Evolutionary conservation across 2,797 vertebrate genomes (phyloP).

Genomic region (Emydoidea blandingii): DNA sequence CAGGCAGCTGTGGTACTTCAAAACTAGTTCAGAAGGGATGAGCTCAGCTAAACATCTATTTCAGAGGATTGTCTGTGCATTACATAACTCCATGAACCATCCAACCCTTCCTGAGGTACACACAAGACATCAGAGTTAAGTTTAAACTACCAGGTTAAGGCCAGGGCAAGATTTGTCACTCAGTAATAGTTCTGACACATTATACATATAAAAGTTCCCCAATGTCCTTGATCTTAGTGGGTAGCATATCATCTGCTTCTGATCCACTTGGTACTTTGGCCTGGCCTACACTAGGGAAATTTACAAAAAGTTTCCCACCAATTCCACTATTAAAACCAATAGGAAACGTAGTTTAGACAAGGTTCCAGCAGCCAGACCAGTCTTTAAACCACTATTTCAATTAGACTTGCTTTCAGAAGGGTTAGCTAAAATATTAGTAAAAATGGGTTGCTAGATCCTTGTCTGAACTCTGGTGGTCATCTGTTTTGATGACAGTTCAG

Average conservation of each 20-base stretch:
- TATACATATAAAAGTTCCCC: neutral
- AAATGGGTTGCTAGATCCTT: neutral
- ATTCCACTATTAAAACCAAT: neutral
- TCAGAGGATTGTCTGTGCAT: neutral
- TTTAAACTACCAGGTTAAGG: neutral
- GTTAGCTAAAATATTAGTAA: neutral
- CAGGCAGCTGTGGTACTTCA: neutral
- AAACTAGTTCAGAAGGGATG: neutral
- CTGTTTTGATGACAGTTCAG: too few relatives aligned
- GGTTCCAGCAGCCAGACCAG: neutral
- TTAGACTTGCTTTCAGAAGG: conserved; percentile 12
- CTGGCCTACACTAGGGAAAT: neutral
- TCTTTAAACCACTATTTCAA: conserved; percentile 22
- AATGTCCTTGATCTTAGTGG: neutral
- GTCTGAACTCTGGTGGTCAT: neutral
- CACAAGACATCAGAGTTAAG: neutral
- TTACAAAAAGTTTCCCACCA: neutral
- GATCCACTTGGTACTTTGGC: neutral
- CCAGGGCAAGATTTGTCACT: neutral
- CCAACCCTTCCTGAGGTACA: neutral
- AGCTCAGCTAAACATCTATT: neutral
- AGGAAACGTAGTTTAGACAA: neutral
- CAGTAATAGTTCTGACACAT: neutral
- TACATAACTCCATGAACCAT: neutral
- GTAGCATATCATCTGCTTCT: neutral